Evolutionary conservation across 2,113 vertebrate genomes (phyloP).

Genomic region (Sylvietta virens): DNA sequence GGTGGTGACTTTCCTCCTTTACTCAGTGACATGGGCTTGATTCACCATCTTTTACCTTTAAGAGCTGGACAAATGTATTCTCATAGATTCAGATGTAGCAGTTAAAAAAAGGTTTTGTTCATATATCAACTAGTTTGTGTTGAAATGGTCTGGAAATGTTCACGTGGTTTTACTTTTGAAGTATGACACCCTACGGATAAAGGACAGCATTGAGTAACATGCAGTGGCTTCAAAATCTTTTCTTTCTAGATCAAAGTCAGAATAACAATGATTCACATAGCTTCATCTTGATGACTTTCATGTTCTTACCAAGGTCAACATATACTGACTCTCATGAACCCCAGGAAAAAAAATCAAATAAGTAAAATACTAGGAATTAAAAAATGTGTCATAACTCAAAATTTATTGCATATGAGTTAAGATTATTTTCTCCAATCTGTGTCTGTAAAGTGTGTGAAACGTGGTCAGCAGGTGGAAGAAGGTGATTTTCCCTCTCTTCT

Average conservation of each 20-base stretch:
- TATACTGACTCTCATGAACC: neutral
- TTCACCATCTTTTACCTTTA: neutral
- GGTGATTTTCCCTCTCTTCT: accelerated
- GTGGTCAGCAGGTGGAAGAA: accelerated
- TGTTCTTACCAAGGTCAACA: neutral
- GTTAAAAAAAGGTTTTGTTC: neutral
- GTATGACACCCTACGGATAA: neutral
- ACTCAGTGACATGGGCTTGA: neutral
- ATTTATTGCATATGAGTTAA: neutral
- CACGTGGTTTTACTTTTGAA: neutral
- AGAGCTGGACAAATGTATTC: neutral
- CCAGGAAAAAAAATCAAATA: neutral
- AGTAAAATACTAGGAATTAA: neutral
- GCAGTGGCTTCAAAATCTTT: neutral
- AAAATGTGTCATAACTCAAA: neutral
- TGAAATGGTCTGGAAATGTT: neutral
- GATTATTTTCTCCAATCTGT: neutral
- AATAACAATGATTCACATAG: neutral
- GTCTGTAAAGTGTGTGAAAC: accelerated
- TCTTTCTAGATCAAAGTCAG: neutral
- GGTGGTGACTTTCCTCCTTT: neutral
- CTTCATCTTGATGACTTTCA: neutral
- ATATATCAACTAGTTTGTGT: neutral
- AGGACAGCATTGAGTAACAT: neutral
- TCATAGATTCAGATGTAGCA: neutral